These are phyloP conservation scores for Athrips mouffetella DNA, from an alignment of 2,888 invertebrate genomes.

Conservation along the genomic window DNA sequence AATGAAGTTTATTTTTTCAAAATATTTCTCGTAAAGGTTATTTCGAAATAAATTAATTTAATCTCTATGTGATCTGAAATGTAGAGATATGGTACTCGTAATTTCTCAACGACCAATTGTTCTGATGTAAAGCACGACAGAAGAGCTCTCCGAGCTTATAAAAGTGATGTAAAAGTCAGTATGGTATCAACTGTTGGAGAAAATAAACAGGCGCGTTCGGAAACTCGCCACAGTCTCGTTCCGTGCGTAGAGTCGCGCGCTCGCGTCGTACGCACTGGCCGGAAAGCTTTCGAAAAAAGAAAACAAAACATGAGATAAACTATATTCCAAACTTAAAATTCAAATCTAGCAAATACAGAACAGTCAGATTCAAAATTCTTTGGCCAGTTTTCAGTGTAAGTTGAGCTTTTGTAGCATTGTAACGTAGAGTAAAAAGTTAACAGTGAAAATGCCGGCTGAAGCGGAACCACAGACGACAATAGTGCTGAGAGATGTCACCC, in stretches of 20 bases:
- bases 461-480: conserved; percentile 45
- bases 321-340: conserved; percentile 2
- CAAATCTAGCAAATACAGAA: not conserved
- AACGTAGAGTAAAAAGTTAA: conserved; percentile 10
- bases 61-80: not conserved
- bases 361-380: not conserved
- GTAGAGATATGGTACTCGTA: not conserved
- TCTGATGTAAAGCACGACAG: not conserved
- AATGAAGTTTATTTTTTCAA: too few relatives aligned
- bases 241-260: not conserved
- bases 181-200: not conserved
- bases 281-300: not conserved
- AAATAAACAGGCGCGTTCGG: conserved; percentile 4
- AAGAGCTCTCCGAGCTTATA: conserved; percentile 8
- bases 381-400: not conserved
- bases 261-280: not conserved
- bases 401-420: not conserved
- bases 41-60: not conserved
- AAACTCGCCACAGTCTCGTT: not conserved
- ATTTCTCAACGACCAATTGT: conserved; percentile 3
- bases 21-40: too few relatives aligned
- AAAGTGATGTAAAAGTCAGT: not conserved
- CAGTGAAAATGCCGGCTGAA: conserved; percentile 60
- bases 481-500: conserved; percentile 61
- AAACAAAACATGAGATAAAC: conserved; percentile 9